Conservation (phyloP, 2,888 invertebrate species). For the Ophion ventricosus region DNA sequence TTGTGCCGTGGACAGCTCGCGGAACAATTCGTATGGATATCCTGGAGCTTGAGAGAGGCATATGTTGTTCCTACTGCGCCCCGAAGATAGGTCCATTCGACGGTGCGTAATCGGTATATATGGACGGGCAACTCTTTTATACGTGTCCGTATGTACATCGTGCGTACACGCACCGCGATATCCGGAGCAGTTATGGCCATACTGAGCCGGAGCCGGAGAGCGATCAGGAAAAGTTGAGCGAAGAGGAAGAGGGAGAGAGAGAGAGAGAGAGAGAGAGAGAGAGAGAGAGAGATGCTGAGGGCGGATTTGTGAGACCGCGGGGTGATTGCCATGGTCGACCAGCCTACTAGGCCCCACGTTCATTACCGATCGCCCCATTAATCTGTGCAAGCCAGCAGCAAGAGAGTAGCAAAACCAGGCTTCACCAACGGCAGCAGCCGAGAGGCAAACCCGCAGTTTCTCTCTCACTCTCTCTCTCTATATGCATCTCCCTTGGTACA, state of each 20-base stretch:
- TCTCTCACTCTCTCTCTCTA: conserved; percentile 19
- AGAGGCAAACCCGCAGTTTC: conserved; percentile 26
- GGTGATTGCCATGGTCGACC: conserved; percentile 75
- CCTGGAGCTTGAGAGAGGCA: neutral
- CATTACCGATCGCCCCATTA: conserved; percentile 81
- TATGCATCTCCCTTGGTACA: conserved; percentile 18
- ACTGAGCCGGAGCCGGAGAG: conserved; percentile 37
- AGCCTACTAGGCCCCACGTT: conserved; percentile 71
- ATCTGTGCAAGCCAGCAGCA: conserved; percentile 73
- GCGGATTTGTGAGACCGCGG: conserved; percentile 75
- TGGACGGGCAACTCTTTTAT: neutral
- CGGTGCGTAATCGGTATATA: neutral
- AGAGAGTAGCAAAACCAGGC: conserved; percentile 54
- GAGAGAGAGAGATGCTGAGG: conserved; percentile 58
- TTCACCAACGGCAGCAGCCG: conserved; percentile 55
- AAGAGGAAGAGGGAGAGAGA: conserved; percentile 5
- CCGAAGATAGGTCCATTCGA: neutral
- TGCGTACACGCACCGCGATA: conserved; percentile 53
- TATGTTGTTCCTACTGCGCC: neutral
- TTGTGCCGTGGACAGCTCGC: neutral
- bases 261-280: conserved; percentile 30
- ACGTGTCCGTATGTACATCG: neutral
- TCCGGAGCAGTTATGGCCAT: conserved; percentile 55
- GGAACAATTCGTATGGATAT: conserved; percentile 21
- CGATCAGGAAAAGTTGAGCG: conserved; percentile 54